These are phyloP conservation scores for Callocephalon fimbriatum DNA, from an alignment of 2,113 vertebrate species.

Conservation along the genomic window DNA sequence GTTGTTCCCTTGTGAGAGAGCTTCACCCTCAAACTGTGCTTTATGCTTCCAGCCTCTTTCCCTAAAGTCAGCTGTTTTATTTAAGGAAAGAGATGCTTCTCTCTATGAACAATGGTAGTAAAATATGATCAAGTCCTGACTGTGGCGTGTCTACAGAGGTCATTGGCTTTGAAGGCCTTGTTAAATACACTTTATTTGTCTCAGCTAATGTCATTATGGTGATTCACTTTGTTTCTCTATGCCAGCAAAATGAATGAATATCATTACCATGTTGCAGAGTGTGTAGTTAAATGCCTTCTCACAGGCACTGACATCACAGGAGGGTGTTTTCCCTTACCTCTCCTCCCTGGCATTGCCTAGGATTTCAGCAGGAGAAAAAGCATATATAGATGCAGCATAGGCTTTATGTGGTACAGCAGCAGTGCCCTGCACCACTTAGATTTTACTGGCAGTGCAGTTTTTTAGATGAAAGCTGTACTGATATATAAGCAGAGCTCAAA, in stretches of 20 bases:
- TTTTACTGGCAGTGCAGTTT: background rate
- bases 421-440: background rate
- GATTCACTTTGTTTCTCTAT: background rate
- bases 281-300: background rate
- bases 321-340: constrained; percentile 10
- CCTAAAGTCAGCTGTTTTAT: background rate
- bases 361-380: background rate
- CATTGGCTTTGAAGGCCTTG: background rate
- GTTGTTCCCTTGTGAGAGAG: background rate
- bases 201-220: background rate
- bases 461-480: background rate
- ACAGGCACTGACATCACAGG: background rate
- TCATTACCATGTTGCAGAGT: background rate
- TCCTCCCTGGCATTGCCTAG: background rate
- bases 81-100: background rate
- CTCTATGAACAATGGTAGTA: background rate
- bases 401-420: background rate
- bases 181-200: background rate
- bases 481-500: background rate
- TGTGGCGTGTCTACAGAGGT: background rate
- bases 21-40: background rate
- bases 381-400: background rate
- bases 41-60: background rate
- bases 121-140: background rate
- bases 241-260: background rate